Evolutionary conservation across 2,888 invertebrate genomes (phyloP).

Genomic region (Drosophila sordidula): DNA sequence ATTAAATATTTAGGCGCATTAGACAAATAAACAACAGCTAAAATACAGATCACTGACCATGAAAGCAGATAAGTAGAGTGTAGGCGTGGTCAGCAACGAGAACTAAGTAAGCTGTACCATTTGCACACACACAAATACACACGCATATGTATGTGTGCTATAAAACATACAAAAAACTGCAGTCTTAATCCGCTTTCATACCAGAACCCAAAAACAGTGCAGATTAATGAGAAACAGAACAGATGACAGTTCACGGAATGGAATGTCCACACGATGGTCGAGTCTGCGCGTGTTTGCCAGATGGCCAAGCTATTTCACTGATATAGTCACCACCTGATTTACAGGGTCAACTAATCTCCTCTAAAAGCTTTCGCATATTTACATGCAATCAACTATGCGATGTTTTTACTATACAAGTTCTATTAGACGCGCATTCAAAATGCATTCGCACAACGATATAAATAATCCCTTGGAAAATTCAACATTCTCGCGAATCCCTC

Average conservation of each 20-base stretch:
- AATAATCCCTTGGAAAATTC: background rate
- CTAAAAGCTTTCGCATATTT: background rate
- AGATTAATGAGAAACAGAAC: conserved; percentile 38
- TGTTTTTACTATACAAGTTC: background rate
- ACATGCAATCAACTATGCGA: too few species aligned
- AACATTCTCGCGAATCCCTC: too few species aligned
- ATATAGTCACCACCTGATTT: background rate
- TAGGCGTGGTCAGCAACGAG: conserved; percentile 1
- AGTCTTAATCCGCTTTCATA: conserved; percentile 10
- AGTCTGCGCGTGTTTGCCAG: background rate
- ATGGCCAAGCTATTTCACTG: too few species aligned
- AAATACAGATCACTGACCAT: conserved; percentile 31
- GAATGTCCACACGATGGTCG: background rate
- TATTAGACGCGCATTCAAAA: too few species aligned
- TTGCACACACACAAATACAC: background rate
- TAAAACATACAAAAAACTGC: conserved; percentile 1
- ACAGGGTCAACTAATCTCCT: background rate
- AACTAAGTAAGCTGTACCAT: background rate
- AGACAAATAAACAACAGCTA: background rate
- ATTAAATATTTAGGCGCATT: conserved; percentile 31
- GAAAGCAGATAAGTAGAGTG: conserved; percentile 10
- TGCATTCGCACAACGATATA: too few species aligned
- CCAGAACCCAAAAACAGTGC: conserved; percentile 5
- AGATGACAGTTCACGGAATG: conserved; percentile 14
- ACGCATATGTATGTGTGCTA: background rate